phyloP scores from a whole-genome alignment of 1,140 invertebrate genomes.

The Nebria ingens region DNA sequence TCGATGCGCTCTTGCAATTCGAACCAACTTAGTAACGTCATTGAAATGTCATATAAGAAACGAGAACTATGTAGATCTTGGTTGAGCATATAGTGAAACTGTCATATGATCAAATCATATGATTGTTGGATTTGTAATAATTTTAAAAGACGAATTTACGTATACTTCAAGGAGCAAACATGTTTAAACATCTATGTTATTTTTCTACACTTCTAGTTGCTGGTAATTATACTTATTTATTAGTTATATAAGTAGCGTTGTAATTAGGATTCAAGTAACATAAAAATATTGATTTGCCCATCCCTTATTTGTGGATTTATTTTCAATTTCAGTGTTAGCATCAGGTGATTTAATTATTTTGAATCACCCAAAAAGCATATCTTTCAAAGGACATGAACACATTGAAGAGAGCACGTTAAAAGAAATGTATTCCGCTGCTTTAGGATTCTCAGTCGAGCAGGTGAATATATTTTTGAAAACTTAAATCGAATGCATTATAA shows the following conservation, averaged over 20 bases:
- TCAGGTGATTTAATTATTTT: constrained; percentile 56
- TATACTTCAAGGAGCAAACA: too few species aligned
- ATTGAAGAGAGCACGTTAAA: constrained; percentile 51
- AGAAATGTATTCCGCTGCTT: constrained; percentile 58
- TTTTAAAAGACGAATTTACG: too few species aligned
- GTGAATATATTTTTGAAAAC: constrained; percentile 35
- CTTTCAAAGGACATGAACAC: constrained; percentile 50
- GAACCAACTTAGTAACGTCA: too few species aligned
- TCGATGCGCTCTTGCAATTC: too few species aligned
- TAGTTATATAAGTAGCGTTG: neutral
- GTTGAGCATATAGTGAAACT: too few species aligned
- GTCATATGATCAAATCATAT: constrained; percentile 2
- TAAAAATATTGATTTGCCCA: constrained; percentile 1
- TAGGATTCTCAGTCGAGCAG: constrained; percentile 55
- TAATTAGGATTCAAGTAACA: neutral
- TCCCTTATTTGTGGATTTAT: neutral
- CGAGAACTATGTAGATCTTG: too few species aligned
- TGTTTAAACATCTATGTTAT: neutral
- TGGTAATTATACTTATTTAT: neutral
- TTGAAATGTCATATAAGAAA: too few species aligned
- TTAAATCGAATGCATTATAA: constrained; percentile 5
- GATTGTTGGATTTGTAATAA: neutral
- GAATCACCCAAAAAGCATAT: constrained; percentile 50
- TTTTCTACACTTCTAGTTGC: neutral
- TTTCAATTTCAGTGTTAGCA: constrained; percentile 44